Percentiles rank a stretch among this genome's conserved stretches.
Evolutionary conservation across 2,113 vertebrate genomes (phyloP).

Genomic region (Carassius carassius): DNA sequence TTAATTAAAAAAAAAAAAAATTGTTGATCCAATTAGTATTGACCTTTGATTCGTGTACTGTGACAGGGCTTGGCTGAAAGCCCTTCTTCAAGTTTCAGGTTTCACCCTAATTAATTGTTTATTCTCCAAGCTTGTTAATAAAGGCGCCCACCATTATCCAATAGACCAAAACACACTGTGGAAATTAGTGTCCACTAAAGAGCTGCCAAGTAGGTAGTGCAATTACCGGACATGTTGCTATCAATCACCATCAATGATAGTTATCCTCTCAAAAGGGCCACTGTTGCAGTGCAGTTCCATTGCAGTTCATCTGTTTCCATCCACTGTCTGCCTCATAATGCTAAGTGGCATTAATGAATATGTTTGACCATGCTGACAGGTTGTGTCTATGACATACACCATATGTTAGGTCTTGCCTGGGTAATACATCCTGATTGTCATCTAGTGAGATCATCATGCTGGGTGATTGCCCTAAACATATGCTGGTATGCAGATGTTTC

Average conservation of each 20-base stretch:
- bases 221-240: slow-evolving; percentile 11
- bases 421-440: slow-evolving; percentile 38
- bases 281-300: neutral
- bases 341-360: slow-evolving; percentile 46
- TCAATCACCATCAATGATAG: slow-evolving; percentile 16
- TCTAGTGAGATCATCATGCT: slow-evolving; percentile 8
- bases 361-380: neutral
- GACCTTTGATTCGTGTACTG: neutral
- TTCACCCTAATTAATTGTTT: slow-evolving; percentile 18
- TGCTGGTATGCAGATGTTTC: slow-evolving; percentile 44
- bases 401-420: slow-evolving; percentile 33
- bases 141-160: neutral
- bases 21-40: no score
- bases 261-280: neutral
- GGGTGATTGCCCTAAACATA: slow-evolving; percentile 35
- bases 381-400: slow-evolving; percentile 13
- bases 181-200: slow-evolving; percentile 13
- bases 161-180: neutral
- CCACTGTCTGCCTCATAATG: neutral
- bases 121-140: slow-evolving; percentile 11
- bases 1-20: no score
- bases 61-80: neutral
- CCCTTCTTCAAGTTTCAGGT: neutral
- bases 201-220: slow-evolving; percentile 23
- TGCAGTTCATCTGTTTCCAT: neutral